Conservation (phyloP, 2,888 invertebrate species). For the Stramonita haemastoma region DNA sequence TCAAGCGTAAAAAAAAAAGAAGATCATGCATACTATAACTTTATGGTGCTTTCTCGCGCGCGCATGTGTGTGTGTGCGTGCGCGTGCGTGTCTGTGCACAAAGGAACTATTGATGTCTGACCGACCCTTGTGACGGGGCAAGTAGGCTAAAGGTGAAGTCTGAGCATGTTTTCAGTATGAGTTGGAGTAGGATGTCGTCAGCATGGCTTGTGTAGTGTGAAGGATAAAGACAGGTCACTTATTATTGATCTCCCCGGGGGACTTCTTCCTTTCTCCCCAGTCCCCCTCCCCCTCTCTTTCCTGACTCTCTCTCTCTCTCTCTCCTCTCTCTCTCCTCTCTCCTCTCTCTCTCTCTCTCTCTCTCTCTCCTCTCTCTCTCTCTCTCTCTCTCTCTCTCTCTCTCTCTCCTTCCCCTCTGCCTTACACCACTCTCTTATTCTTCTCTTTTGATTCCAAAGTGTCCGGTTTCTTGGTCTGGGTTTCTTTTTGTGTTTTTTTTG, state of each 20-base stretch:
- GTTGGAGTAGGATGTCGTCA: too few relatives aligned
- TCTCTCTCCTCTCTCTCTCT: too few relatives aligned
- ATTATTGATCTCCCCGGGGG: background rate
- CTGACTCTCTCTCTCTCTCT: background rate
- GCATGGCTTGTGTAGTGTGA: too few relatives aligned
- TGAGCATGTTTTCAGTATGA: too few relatives aligned
- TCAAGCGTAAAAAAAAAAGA: background rate
- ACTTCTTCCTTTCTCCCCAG: background rate
- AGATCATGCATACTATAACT: background rate
- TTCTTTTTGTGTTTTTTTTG: too few relatives aligned
- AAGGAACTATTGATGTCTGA: too few relatives aligned
- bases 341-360: background rate
- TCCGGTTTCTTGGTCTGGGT: background rate
- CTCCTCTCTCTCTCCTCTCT: too few relatives aligned
- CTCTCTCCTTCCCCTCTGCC: too few relatives aligned
- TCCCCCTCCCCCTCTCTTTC: background rate
- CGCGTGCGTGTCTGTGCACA: background rate
- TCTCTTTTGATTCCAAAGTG: background rate
- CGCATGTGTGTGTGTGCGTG: background rate
- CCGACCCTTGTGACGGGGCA: too few relatives aligned
- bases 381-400: background rate
- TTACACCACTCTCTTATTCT: background rate
- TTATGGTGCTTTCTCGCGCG: background rate
- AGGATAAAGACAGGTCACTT: too few relatives aligned
- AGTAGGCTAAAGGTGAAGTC: too few relatives aligned